Base-by-base conservation (phyloP, 2,888 invertebrate genomes). In the Stenolophus ochropezus region DNA sequence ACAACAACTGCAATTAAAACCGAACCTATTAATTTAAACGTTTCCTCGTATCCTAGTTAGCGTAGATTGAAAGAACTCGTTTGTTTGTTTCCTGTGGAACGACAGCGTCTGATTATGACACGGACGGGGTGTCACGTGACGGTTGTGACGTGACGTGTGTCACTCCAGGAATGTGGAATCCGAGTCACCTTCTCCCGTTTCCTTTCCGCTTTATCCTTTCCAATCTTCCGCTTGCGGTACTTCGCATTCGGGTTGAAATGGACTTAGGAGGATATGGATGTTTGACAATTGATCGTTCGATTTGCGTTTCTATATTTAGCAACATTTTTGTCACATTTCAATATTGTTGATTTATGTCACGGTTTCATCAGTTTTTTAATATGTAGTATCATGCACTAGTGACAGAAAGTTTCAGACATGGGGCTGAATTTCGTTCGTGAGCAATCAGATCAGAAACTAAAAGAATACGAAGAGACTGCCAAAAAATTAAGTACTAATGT, bases 61-160 rank as follows among this genome's bases (percentile, higher is more conserved):
- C n/a, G n/a, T n/a, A n/a, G n/a, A n/a, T n/a, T n/a, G n/a, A n/a
- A n/a, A n/a, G n/a, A n/a, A n/a, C n/a, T n/a, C n/a, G n/a, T 58
- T 23, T 61, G 21, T 21, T 5, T 3, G 21, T 56, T 56, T 56
- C 20, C 21, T 21, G 21, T 11, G 20, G 56, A 20, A 56, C 21
- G 11, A n/a, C 56, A 56, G 20, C 27, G 33, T 33, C 71, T 71
- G 71, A 71, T 71, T 71, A 71, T 71, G 71, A 71, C 42, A 33
- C 18, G 71, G 16, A 71, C 4, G 33, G 33, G 1, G 6, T 11
- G 8, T 42, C 8, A 33, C 42, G 71, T 16, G 69, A 69, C 69
- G 69, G n/a, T 2, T 69, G n/a, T 23, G 14, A n/a, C 11, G 33
- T 33, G 69, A 33, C 69, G 23, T 56, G 56, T 56, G 56, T 56